Conservation (phyloP, 2,797 vertebrate species). For the Eleutherodactylus coqui region DNA sequence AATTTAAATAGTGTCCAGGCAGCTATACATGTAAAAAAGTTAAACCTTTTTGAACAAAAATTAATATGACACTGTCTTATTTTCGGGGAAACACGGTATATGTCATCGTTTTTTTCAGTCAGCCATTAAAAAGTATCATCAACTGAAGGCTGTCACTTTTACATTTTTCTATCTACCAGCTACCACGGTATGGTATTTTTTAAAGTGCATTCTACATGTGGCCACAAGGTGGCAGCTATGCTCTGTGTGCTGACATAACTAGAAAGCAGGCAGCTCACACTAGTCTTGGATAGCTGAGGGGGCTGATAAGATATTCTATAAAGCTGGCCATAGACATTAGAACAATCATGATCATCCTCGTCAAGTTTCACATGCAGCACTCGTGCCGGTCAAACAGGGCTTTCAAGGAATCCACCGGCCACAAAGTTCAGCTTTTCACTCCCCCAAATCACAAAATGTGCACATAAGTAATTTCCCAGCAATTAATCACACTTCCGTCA, state of each 20-base stretch:
- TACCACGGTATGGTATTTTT: no score
- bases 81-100: no score
- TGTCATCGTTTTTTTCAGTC: no score
- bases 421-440: background rate
- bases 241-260: background rate
- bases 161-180: no score
- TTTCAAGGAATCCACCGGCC: background rate
- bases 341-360: background rate
- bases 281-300: background rate
- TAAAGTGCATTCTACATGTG: background rate
- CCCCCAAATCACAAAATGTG: background rate
- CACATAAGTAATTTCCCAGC: background rate
- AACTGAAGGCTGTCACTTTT: no score
- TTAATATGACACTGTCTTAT: no score
- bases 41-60: no score
- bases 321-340: background rate
- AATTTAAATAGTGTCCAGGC: no score
- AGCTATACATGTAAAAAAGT: no score
- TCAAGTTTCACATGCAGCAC: background rate
- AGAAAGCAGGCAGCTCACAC: background rate
- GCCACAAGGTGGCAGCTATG: slow-evolving; percentile 55
- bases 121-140: no score
- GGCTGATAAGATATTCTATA: background rate
- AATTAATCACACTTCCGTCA: no score
- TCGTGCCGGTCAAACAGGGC: background rate